Base-by-base conservation (phyloP, 2,113 vertebrate genomes). In the Columbina picui region DNA sequence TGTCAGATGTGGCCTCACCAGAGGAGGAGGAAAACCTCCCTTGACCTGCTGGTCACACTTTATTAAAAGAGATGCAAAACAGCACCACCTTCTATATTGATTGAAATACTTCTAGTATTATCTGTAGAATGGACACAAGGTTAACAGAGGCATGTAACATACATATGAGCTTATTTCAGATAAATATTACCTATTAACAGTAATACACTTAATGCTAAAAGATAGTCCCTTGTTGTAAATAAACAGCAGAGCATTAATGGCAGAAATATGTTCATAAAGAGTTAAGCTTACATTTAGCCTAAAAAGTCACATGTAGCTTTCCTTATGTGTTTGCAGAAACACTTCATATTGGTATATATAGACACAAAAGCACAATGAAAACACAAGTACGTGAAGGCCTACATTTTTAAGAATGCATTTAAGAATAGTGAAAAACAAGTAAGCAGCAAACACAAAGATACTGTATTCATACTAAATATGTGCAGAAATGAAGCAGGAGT, bases 401-500 rank as follows among this genome's bases (percentile, higher is more conserved):
- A 8, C 2, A 9, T 15, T 85, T 68, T 41, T 16, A 76, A 21
- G 10, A 68, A 89, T 7, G 9, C 15, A 53, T 73, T 56, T 85
- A 6, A 56, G 53, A 85, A 45, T 1, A 64, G 12, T 4, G 16
- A 91, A 64, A 83, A 86, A 15, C 11, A 61, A 53, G 3, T 20
- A 74, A 75, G 43, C 29, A 81, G 20, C 39, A 60, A 63, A 52
- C 12, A 78, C 32, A 56, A 84, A 69, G 14, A 17, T 19, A 36
- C 0, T 41, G 22, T 16, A 55, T 17, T 27, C 26, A 53, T 6
- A 61, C 5, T 39, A 83, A 17, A 34, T 7, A 26, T 0, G 0
- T 34, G 20, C 41, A 84, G 41, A 91, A 87, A 59, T 23, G 6
- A 78, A 67, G 27, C 4, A 29, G 10, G 15, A 57, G 15, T 6